Evolutionary conservation across 2,113 vertebrate species (phyloP).

Genomic region (Microcebus lehilahytsara): DNA sequence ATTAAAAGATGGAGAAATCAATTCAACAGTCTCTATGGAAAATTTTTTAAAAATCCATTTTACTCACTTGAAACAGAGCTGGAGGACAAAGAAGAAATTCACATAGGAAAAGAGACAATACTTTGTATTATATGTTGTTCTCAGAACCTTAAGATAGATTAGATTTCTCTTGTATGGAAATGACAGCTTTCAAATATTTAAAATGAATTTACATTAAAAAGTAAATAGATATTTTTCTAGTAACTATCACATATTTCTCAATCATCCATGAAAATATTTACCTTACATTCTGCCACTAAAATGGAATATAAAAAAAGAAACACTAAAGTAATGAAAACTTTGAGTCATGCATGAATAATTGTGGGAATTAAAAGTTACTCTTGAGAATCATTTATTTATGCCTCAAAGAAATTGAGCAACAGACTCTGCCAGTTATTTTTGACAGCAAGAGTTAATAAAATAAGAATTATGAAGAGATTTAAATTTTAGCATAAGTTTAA

Average conservation of each 20-base stretch:
- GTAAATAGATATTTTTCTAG: constrained; percentile 23
- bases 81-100: constrained; percentile 20
- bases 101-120: neutral
- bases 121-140: neutral
- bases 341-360: constrained; percentile 35
- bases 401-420: constrained; percentile 19
- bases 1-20: constrained; percentile 51
- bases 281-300: neutral
- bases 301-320: constrained; percentile 14
- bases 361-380: constrained; percentile 38
- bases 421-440: neutral
- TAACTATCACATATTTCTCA: constrained; percentile 10
- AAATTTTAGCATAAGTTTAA: neutral
- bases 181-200: constrained; percentile 15
- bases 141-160: constrained; percentile 4
- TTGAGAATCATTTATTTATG: neutral
- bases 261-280: constrained; percentile 47
- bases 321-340: constrained; percentile 3
- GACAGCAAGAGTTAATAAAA: constrained; percentile 23
- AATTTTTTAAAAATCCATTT: constrained; percentile 24
- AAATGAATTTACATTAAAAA: constrained; percentile 29
- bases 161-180: neutral
- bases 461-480: constrained; percentile 17
- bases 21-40: constrained; percentile 31
- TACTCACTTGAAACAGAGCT: neutral